Conservation (phyloP, 2,888 invertebrate genomes). For the Folsomia candida region DNA sequence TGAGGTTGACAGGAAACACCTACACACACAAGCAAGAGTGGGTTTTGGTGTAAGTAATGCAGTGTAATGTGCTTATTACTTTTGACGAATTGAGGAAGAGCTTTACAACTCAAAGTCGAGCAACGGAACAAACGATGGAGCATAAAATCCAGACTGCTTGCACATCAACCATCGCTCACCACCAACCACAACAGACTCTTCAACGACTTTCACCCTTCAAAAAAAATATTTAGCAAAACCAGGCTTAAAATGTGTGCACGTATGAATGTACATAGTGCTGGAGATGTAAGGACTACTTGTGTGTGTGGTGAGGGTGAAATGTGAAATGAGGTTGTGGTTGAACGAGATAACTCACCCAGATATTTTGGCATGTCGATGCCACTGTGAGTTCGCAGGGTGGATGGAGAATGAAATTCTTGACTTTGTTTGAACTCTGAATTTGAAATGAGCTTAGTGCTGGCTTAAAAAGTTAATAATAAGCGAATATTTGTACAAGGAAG, state of each 20-base stretch:
- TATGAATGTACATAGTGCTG: neutral
- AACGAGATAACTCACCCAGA: slow-evolving; percentile 1
- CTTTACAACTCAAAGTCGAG: slow-evolving; percentile 12
- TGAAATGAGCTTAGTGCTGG: neutral
- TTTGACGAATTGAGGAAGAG: slow-evolving; percentile 8
- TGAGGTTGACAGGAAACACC: neutral
- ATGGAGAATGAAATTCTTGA: neutral
- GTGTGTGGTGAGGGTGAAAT: neutral
- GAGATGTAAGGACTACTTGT: neutral
- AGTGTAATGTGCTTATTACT: slow-evolving; percentile 4
- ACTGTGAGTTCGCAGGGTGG: neutral
- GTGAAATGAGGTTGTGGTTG: slow-evolving; percentile 1
- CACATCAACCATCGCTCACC: neutral
- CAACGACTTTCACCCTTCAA: neutral
- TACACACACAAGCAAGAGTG: neutral
- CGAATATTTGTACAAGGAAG: neutral
- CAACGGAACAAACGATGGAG: slow-evolving; percentile 1
- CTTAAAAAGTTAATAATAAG: neutral
- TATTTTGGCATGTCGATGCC: neutral
- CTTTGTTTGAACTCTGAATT: slow-evolving; percentile 3
- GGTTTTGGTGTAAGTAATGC: neutral
- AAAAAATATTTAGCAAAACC: neutral
- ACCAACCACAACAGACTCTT: neutral
- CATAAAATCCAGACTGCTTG: slow-evolving; percentile 5
- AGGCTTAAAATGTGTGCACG: neutral